Evolutionary conservation across 2,113 vertebrate species (phyloP).

Genomic region (Esox niger): DNA sequence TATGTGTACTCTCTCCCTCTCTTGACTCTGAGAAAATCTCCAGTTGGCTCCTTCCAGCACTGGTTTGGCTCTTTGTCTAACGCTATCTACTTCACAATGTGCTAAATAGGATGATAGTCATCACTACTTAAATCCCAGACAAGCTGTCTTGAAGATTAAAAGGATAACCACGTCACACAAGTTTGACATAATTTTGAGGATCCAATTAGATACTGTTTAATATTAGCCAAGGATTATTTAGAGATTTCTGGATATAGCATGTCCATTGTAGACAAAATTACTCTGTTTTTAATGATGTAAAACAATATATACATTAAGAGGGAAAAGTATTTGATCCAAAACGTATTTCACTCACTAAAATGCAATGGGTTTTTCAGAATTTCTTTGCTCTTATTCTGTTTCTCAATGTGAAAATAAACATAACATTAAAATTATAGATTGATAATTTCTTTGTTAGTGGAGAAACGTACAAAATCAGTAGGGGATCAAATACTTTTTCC

Average conservation of each 20-base stretch:
- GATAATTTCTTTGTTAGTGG: no score
- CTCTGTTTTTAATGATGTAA: no score
- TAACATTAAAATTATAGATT: no score
- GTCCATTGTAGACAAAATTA: no score
- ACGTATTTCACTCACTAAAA: no score
- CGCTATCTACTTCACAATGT: conserved; percentile 34
- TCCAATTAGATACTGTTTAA: neutral
- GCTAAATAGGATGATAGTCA: conserved; percentile 62
- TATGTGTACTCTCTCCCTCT: conserved; percentile 6
- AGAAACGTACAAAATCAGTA: no score
- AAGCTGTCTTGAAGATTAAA: conserved; percentile 72
- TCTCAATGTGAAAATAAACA: no score
- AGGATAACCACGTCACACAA: conserved; percentile 65
- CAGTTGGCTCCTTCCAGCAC: neutral
- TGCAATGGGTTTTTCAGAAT: no score
- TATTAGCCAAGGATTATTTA: neutral
- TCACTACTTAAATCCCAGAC: conserved; percentile 70
- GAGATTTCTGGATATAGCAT: neutral
- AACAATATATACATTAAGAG: conserved; percentile 2
- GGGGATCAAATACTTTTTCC: no score
- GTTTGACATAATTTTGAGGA: conserved; percentile 49
- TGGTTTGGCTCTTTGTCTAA: conserved; percentile 17
- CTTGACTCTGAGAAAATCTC: conserved; percentile 16
- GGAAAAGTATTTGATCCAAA: no score
- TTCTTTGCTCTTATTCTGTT: no score